Evolutionary conservation across 2,113 vertebrate species (phyloP).

Genomic region (Otus sunia): DNA sequence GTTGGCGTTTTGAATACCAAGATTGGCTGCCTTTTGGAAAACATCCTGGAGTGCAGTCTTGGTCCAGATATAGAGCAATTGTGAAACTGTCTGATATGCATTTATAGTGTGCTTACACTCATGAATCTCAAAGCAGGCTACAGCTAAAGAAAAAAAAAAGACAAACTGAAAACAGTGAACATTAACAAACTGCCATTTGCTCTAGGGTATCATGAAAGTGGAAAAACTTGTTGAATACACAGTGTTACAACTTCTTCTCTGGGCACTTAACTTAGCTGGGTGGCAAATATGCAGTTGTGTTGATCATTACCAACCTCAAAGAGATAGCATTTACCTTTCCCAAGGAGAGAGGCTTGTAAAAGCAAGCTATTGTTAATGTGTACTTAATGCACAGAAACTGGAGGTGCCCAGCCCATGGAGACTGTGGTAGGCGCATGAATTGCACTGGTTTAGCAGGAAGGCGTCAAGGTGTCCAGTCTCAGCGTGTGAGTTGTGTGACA

Average conservation of each 20-base stretch:
- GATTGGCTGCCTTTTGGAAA: not conserved
- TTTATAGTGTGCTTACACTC: not conserved
- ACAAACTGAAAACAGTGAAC: not conserved
- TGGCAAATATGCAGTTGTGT: not conserved
- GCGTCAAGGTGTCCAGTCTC: not conserved
- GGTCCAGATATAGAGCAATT: not conserved
- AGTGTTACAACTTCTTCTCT: not conserved
- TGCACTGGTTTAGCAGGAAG: not conserved
- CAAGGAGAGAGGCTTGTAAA: not conserved
- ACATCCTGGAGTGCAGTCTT: not conserved
- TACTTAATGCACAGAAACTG: not conserved
- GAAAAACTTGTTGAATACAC: not conserved
- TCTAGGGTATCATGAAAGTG: not conserved
- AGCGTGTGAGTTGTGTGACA: not conserved
- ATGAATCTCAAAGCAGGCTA: not conserved
- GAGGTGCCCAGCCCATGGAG: not conserved
- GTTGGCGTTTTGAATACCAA: not conserved
- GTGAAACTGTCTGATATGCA: not conserved
- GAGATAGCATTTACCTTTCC: not conserved
- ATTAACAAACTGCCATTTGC: not conserved
- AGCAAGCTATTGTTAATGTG: not conserved
- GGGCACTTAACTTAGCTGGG: not conserved
- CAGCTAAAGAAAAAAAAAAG: not conserved
- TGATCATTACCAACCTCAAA: not conserved
- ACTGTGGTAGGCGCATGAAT: not conserved